phyloP scores from a whole-genome alignment of 2,888 invertebrate genomes.

The Lacanobia wlatinum region DNA sequence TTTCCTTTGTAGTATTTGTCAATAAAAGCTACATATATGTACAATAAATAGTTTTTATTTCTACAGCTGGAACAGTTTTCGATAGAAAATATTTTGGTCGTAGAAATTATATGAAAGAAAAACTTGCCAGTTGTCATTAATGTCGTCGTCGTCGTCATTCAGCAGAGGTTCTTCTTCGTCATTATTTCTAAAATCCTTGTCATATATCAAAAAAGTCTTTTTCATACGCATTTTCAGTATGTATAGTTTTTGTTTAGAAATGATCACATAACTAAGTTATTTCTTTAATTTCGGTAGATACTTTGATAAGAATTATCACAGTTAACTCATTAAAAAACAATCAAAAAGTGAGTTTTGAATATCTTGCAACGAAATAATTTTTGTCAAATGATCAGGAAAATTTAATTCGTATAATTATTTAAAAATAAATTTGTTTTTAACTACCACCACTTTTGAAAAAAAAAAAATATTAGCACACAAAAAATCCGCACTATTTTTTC shows the following conservation, averaged over 20 bases:
- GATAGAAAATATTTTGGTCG: background rate
- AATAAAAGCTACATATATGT: too few relatives aligned
- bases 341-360: background rate
- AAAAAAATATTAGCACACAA: background rate
- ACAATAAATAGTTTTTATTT: background rate
- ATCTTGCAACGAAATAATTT: background rate
- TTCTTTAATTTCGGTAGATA: background rate
- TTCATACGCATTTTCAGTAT: constrained; percentile 79
- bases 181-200: constrained; percentile 71
- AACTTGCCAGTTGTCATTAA: constrained; percentile 79
- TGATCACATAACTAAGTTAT: background rate
- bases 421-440: background rate
- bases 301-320: background rate
- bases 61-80: background rate
- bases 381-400: background rate
- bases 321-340: background rate
- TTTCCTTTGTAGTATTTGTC: background rate
- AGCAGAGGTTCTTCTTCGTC: constrained; percentile 79
- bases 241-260: background rate
- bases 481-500: background rate
- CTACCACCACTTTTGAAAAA: background rate
- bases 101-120: background rate
- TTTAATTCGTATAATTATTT: too few relatives aligned
- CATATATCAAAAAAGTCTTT: constrained; percentile 81
- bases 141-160: constrained; percentile 66